A percentile compares a stretch with the other conserved stretches of the same genome.
Conservation (phyloP, 2,113 vertebrate genomes). For the Motacilla tschutschensis region DNA sequence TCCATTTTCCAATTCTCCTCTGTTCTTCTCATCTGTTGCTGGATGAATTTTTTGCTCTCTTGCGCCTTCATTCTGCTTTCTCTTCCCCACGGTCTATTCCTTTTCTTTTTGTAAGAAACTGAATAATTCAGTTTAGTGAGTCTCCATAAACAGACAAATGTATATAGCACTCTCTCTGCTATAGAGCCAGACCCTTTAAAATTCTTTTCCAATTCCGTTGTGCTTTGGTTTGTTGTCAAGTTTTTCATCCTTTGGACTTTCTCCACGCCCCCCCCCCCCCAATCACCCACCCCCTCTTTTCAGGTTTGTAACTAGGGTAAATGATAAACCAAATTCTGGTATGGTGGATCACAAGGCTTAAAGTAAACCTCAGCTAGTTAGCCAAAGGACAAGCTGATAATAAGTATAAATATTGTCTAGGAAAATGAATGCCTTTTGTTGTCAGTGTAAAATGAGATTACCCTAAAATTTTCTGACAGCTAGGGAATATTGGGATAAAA, state of each 20-base stretch:
- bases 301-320: neutral
- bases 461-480: constrained; percentile 33
- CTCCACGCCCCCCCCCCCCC: neutral
- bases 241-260: neutral
- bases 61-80: constrained; percentile 3
- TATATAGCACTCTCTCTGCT: constrained; percentile 42
- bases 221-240: constrained; percentile 4
- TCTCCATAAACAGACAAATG: constrained; percentile 53
- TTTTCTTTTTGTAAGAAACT: constrained; percentile 24
- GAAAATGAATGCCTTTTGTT: constrained; percentile 58
- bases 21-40: constrained; percentile 12
- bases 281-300: neutral
- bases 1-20: constrained; percentile 30
- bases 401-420: constrained; percentile 40
- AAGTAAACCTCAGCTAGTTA: constrained; percentile 49
- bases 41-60: constrained; percentile 30
- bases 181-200: constrained; percentile 31
- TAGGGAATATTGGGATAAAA: neutral
- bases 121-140: constrained; percentile 57
- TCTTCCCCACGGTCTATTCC: constrained; percentile 28
- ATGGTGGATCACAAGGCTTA: constrained; percentile 24
- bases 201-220: constrained; percentile 30
- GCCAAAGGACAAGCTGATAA: constrained; percentile 28
- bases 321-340: constrained; percentile 18
- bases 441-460: constrained; percentile 51